A percentile compares a stretch with the other conserved stretches of the same genome.
Conservation (phyloP, 2,888 invertebrate species). For the Campopleginae sp. region DNA sequence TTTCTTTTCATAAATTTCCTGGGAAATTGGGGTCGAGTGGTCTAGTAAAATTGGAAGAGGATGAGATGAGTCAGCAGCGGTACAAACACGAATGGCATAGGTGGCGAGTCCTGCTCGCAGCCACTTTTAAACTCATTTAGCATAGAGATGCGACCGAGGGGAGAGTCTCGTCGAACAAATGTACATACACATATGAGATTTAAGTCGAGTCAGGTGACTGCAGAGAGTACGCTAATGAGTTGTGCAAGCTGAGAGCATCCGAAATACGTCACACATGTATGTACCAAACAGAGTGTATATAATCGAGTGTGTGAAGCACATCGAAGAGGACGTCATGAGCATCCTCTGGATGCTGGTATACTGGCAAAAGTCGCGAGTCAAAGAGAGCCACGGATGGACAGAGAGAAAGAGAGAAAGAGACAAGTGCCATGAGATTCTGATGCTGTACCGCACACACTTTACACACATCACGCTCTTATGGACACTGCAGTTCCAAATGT, state of each 20-base stretch:
- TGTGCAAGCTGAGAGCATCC: constrained; percentile 72
- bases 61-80: constrained; percentile 9
- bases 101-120: constrained; percentile 24
- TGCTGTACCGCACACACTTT: constrained; percentile 18
- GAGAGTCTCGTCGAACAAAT: constrained; percentile 52
- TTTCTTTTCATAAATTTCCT: neutral
- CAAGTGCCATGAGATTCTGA: constrained; percentile 31
- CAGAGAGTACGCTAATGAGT: constrained; percentile 75
- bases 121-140: constrained; percentile 67
- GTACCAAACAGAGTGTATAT: constrained; percentile 42
- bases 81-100: neutral
- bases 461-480: constrained; percentile 31
- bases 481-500: constrained; percentile 53
- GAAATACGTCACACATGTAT: constrained; percentile 44
- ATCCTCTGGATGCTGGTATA: constrained; percentile 24
- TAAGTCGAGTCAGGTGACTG: constrained; percentile 76
- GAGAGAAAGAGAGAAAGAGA: constrained; percentile 5
- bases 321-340: constrained; percentile 34
- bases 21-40: constrained; percentile 1
- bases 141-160: constrained; percentile 51
- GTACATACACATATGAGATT: constrained; percentile 50
- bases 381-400: constrained; percentile 25
- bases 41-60: constrained; percentile 1
- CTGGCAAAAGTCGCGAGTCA: constrained; percentile 36
- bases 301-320: constrained; percentile 13